phyloP scores from a whole-genome alignment of 2,113 vertebrate genomes.

The Prionailurus viverrinus region DNA sequence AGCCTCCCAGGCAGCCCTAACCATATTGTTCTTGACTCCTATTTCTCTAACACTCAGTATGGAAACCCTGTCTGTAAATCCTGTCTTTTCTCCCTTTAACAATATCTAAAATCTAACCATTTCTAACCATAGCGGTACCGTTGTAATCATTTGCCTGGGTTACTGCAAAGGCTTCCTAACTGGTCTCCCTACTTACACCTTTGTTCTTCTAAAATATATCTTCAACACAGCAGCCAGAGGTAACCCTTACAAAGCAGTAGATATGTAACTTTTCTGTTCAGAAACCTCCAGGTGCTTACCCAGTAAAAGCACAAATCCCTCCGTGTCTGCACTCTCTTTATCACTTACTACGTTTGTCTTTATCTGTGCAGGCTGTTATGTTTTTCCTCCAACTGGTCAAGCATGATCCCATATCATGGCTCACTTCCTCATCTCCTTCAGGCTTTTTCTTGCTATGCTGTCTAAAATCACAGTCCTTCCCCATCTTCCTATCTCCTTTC shows the following conservation, averaged over 20 bases:
- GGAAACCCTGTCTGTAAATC: neutral
- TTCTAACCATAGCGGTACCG: neutral
- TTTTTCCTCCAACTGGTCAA: neutral
- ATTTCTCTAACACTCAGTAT: neutral
- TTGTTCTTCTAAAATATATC: neutral
- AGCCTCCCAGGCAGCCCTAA: neutral
- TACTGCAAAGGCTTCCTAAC: neutral
- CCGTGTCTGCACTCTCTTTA: neutral
- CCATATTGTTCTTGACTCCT: neutral
- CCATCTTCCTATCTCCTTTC: neutral
- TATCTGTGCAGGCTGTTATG: too few relatives aligned
- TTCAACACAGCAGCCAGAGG: neutral
- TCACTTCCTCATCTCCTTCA: neutral
- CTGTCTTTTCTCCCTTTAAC: neutral
- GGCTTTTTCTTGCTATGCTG: neutral
- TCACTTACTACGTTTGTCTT: neutral
- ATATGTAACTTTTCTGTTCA: neutral
- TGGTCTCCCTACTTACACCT: neutral
- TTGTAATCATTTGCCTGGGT: neutral
- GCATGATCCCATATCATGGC: neutral
- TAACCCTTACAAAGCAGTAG: neutral
- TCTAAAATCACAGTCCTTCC: neutral
- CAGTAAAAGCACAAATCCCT: neutral
- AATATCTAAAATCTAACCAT: neutral
- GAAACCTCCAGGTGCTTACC: neutral